Conservation (phyloP, 2,797 vertebrate genomes). For the Gallirallus australis region DNA sequence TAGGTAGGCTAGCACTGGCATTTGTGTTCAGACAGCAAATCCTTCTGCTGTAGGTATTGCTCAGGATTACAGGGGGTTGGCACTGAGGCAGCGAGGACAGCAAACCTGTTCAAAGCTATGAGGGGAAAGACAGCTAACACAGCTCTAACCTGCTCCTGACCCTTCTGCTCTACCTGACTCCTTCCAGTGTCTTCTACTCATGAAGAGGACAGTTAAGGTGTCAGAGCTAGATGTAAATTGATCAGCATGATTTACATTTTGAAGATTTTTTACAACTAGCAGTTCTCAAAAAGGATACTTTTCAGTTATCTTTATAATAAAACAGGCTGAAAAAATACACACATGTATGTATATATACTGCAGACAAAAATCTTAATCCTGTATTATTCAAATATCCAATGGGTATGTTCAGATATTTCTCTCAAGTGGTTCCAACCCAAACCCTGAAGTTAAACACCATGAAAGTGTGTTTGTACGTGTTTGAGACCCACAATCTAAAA, state of each 20-base stretch:
- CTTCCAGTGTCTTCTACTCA: neutral
- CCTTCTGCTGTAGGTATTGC: neutral
- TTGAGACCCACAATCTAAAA: conserved; percentile 24
- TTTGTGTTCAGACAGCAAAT: conserved; percentile 9
- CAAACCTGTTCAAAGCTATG: neutral
- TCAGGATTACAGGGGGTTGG: neutral
- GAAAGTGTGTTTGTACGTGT: neutral
- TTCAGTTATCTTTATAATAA: neutral
- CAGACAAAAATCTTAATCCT: conserved; percentile 21
- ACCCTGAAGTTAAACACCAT: conserved; percentile 16
- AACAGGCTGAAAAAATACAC: neutral
- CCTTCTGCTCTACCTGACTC: neutral
- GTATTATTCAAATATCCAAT: conserved; percentile 20
- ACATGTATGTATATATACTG: neutral
- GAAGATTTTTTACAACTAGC: neutral
- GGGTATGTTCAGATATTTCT: conserved; percentile 25
- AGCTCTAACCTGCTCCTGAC: neutral
- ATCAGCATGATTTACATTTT: neutral
- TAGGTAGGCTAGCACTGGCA: neutral
- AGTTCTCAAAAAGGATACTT: neutral
- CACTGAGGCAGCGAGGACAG: neutral
- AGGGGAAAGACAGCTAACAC: neutral
- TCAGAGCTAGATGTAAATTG: neutral
- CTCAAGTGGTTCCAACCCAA: conserved; percentile 44
- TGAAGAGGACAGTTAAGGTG: neutral